Percentiles rank a stretch among this genome's conserved stretches.
Conservation (phyloP, 2,113 vertebrate species). For the Siphamia tubifer region DNA sequence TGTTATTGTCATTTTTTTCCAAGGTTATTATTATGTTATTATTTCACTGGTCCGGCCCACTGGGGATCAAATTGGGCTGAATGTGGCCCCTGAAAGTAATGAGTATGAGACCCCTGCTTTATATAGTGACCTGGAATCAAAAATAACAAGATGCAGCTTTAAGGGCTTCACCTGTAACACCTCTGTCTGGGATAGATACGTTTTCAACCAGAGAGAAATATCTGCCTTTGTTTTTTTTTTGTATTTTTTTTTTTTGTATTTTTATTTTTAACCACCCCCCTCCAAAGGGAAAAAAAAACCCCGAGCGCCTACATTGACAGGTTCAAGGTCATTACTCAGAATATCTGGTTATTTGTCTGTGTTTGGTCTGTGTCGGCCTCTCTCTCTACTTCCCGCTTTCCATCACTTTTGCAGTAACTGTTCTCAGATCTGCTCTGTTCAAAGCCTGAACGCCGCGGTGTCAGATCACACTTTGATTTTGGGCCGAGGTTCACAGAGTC, state of each 20-base stretch:
- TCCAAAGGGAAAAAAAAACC: background rate
- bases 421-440: constrained; percentile 30
- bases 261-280: constrained; percentile 22
- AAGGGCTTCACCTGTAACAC: constrained; percentile 22
- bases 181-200: constrained; percentile 37
- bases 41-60: too few relatives aligned
- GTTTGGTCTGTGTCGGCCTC: constrained; percentile 17
- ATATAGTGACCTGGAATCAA: constrained; percentile 13
- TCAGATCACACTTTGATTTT: constrained; percentile 47
- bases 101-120: too few relatives aligned
- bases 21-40: too few relatives aligned
- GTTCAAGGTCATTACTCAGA: constrained; percentile 39
- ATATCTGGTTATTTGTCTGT: constrained; percentile 49
- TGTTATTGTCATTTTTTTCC: too few relatives aligned
- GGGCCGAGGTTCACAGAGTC: constrained; percentile 37
- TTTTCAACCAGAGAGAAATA: constrained; percentile 20
- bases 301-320: constrained; percentile 29
- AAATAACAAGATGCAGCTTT: constrained; percentile 31
- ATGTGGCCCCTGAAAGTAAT: too few relatives aligned
- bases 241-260: too few relatives aligned
- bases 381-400: constrained; percentile 11
- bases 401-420: constrained; percentile 17
- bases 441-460: constrained; percentile 28
- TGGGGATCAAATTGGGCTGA: too few relatives aligned
- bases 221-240: background rate